Percentiles rank a stretch among this genome's conserved stretches.
phyloP scores from a whole-genome alignment of 1,140 invertebrate species.

The Drosophila lowei region DNA sequence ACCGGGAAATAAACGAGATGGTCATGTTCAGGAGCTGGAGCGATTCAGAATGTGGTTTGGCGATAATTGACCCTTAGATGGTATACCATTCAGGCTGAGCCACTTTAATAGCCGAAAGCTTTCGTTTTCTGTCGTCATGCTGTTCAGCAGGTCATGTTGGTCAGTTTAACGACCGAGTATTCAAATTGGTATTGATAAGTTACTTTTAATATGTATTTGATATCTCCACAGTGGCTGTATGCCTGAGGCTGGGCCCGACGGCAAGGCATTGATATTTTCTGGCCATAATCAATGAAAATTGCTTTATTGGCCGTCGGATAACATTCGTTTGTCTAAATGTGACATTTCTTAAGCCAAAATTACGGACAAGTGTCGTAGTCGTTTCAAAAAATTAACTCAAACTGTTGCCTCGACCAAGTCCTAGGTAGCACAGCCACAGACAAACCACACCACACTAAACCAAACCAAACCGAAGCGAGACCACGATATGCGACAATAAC shows the following conservation, averaged over 20 bases:
- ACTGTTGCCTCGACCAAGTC: constrained; percentile 58
- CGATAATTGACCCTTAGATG: no score
- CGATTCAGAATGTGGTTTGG: no score
- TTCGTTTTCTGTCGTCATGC: no score
- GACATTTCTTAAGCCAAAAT: constrained; percentile 34
- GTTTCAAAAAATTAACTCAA: constrained; percentile 76
- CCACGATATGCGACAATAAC: constrained; percentile 35
- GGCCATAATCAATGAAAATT: constrained; percentile 38
- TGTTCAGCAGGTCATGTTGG: no score
- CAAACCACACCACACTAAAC: constrained; percentile 6
- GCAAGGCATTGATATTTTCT: constrained; percentile 48
- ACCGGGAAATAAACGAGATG: no score
- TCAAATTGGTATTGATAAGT: no score
- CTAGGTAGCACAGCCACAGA: constrained; percentile 17
- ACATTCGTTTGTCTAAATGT: constrained; percentile 52
- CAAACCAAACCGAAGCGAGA: constrained; percentile 25
- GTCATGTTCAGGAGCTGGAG: no score
- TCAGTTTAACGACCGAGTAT: no score
- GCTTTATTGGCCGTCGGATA: constrained; percentile 46
- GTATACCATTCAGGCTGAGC: no score
- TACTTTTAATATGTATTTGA: no score
- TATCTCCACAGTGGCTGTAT: no score
- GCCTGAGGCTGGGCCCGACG: not conserved
- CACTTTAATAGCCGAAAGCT: no score
- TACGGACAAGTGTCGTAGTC: constrained; percentile 20